Conservation (phyloP, 2,797 vertebrate genomes). For the Manis pentadactyla region DNA sequence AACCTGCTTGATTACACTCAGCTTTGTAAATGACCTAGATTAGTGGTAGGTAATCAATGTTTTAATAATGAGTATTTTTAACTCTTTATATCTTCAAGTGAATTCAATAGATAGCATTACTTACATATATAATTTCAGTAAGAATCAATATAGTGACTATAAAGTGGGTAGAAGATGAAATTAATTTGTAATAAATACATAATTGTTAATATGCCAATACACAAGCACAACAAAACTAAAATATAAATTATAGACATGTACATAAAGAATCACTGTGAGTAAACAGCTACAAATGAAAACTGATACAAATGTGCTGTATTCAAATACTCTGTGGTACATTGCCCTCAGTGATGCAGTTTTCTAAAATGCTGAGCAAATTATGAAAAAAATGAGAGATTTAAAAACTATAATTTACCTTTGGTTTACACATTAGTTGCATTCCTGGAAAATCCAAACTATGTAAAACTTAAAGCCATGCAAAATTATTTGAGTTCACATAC, state of each 20-base stretch:
- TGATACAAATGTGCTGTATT: background rate
- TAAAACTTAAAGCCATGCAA: background rate
- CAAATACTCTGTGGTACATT: background rate
- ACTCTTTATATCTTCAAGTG: background rate
- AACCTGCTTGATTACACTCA: background rate
- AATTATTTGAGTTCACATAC: background rate
- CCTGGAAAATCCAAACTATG: background rate
- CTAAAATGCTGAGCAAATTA: background rate
- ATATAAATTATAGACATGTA: background rate
- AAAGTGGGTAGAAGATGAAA: background rate
- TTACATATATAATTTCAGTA: background rate
- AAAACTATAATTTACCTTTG: background rate
- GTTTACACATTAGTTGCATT: background rate
- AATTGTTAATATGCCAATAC: background rate
- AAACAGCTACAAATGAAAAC: background rate
- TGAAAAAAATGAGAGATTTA: constrained; percentile 2
- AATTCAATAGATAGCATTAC: background rate
- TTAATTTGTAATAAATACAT: background rate
- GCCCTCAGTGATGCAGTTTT: background rate
- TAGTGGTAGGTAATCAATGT: background rate
- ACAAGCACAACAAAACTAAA: background rate
- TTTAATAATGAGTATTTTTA: background rate
- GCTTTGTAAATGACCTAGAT: background rate
- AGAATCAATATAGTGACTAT: background rate
- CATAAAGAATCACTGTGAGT: background rate